Evolutionary conservation across 2,888 invertebrate species (phyloP).

Genomic region (Orthonychiurus folsomi): DNA sequence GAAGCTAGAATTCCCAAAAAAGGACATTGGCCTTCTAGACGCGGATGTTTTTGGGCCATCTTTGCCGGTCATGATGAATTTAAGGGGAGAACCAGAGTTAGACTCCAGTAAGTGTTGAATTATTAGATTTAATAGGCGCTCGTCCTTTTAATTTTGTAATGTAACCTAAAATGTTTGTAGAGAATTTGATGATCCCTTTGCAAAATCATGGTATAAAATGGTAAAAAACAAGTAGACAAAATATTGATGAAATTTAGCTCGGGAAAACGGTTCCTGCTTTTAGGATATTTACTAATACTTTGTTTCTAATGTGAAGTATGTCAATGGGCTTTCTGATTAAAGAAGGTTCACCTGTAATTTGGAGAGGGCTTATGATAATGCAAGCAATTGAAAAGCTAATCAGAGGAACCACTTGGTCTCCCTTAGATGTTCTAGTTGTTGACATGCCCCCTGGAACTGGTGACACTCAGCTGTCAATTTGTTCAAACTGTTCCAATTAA

Average conservation of each 20-base stretch:
- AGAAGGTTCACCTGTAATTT: slow-evolving; percentile 77
- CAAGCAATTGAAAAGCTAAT: slow-evolving; percentile 78
- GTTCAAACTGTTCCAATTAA: slow-evolving; percentile 78
- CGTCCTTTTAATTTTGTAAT: slow-evolving; percentile 2
- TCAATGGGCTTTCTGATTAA: slow-evolving; percentile 88
- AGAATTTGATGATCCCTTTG: slow-evolving; percentile 75
- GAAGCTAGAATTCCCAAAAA: slow-evolving; percentile 56
- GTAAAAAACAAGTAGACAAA: slow-evolving; percentile 50
- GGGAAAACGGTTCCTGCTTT: background rate
- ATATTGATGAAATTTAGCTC: slow-evolving; percentile 15
- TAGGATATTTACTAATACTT: slow-evolving; percentile 1
- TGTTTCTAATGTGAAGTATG: slow-evolving; percentile 55
- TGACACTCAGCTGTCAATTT: slow-evolving; percentile 83
- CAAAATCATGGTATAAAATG: slow-evolving; percentile 89
- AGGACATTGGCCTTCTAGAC: slow-evolving; percentile 75
- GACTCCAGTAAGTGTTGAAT: slow-evolving; percentile 51
- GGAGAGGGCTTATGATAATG: slow-evolving; percentile 96
- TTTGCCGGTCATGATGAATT: slow-evolving; percentile 88
- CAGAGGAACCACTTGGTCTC: slow-evolving; percentile 78
- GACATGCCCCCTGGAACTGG: slow-evolving; percentile 97
- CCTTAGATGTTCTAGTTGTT: slow-evolving; percentile 75
- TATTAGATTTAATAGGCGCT: background rate
- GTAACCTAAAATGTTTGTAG: slow-evolving; percentile 43
- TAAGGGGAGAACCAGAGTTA: slow-evolving; percentile 69
- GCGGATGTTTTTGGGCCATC: slow-evolving; percentile 94